Percentiles rank a stretch among this genome's conserved stretches.
Conservation (phyloP, 2,888 invertebrate species). For the Apamea epomidion region DNA sequence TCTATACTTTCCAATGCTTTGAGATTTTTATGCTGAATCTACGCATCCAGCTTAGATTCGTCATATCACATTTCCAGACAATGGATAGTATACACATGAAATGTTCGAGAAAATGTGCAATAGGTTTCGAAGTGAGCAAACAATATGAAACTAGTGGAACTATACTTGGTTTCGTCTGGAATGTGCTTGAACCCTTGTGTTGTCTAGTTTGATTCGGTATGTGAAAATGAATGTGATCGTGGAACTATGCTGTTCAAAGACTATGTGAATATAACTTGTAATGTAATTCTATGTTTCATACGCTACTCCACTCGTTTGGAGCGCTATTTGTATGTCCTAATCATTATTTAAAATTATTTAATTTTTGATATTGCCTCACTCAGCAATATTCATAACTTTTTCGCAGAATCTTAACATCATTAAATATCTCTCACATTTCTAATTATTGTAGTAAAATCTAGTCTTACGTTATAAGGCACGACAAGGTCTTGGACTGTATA, state of each 20-base stretch:
- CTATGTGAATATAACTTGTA: conserved; percentile 76
- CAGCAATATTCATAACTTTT: conserved; percentile 71
- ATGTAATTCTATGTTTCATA: conserved; percentile 66
- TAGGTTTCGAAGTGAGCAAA: conserved; percentile 56
- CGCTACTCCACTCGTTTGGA: conserved; percentile 70
- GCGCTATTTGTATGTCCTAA: conserved; percentile 70
- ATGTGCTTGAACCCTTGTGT: conserved; percentile 67
- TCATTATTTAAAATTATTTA: conserved; percentile 72
- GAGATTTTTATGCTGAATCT: conserved; percentile 32
- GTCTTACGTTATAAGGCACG: conserved; percentile 88
- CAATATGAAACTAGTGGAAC: conserved; percentile 34
- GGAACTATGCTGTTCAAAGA: conserved; percentile 73
- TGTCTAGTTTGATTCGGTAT: conserved; percentile 66
- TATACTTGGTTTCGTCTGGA: conserved; percentile 48
- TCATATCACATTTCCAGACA: conserved; percentile 13
- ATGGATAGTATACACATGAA: conserved; percentile 37
- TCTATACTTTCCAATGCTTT: conserved; percentile 26
- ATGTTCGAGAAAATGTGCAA: conserved; percentile 57
- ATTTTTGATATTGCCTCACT: conserved; percentile 76
- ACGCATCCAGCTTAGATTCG: conserved; percentile 15
- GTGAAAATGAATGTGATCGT: conserved; percentile 64
- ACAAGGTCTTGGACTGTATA: conserved; percentile 87
- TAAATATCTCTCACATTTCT: conserved; percentile 81
- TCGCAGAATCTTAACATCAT: conserved; percentile 74
- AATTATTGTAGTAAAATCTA: conserved; percentile 89